Evolutionary conservation across 2,797 vertebrate species (phyloP).

Genomic region (Oreonectes daqikongensis): DNA sequence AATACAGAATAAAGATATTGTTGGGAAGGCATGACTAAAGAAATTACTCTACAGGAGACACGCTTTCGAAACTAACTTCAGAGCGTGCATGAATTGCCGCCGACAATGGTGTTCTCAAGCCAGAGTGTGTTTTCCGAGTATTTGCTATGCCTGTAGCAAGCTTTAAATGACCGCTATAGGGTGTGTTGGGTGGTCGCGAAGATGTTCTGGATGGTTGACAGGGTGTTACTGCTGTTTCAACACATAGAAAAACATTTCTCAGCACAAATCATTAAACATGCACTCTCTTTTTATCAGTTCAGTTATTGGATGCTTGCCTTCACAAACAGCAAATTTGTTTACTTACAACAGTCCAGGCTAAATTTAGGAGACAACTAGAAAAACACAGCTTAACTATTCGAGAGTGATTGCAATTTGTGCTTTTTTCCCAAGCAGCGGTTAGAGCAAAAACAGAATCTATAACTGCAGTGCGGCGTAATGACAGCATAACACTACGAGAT

Average conservation of each 20-base stretch:
- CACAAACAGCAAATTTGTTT: conserved; percentile 40
- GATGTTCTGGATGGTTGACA: background rate
- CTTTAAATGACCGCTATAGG: background rate
- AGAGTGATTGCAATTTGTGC: conserved; percentile 21
- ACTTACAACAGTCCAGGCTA: conserved; percentile 21
- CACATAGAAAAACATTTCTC: background rate
- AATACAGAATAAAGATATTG: conserved; percentile 6
- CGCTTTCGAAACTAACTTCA: conserved; percentile 17
- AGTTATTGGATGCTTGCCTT: conserved; percentile 37
- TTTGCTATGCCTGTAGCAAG: background rate
- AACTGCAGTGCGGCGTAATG: background rate
- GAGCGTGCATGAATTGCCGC: background rate
- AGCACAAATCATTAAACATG: conserved; percentile 16
- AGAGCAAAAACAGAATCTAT: conserved; percentile 18
- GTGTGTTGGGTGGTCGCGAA: background rate
- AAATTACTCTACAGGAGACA: conserved; percentile 13
- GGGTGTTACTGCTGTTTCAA: background rate
- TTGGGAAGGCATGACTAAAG: background rate
- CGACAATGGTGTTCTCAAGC: background rate
- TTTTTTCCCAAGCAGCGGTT: conserved; percentile 15
- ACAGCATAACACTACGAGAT: background rate
- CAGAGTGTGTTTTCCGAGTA: background rate
- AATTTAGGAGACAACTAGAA: conserved; percentile 27
- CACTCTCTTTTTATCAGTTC: conserved; percentile 13
- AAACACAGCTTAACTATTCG: conserved; percentile 28